Evolutionary conservation across 2,888 invertebrate species (phyloP).

Genomic region (Calameuta filiformis): DNA sequence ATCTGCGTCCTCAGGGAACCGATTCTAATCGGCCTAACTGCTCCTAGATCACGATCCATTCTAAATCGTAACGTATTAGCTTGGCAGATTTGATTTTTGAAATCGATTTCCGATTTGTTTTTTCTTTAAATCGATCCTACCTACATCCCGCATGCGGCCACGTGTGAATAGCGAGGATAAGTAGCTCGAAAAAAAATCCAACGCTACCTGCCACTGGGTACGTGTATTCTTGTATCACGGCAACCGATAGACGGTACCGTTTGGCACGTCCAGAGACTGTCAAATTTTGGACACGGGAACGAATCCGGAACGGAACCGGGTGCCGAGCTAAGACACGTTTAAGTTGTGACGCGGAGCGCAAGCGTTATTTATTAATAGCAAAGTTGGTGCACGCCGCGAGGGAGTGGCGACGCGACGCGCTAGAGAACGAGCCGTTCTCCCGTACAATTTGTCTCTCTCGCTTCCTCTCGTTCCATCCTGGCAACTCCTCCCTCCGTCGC

Average conservation of each 20-base stretch:
- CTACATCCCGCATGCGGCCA: neutral
- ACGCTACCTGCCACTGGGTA: neutral
- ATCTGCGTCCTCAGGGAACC: neutral
- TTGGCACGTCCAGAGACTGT: neutral
- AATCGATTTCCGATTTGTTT: neutral
- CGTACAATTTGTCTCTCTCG: constrained; percentile 11
- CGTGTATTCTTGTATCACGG: neutral
- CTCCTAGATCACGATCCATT: neutral
- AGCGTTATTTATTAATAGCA: constrained; percentile 61
- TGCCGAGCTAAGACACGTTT: constrained; percentile 38
- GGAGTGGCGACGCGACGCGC: constrained; percentile 53
- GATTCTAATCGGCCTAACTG: neutral
- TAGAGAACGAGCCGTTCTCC: constrained; percentile 42
- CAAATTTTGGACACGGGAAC: neutral
- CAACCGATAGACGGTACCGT: neutral
- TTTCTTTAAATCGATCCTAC: neutral
- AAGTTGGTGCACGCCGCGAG: constrained; percentile 46
- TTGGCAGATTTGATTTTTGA: neutral
- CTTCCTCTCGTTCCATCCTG: constrained; percentile 14
- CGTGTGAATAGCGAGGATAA: neutral
- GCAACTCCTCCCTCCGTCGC: constrained; percentile 9
- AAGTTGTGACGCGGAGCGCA: constrained; percentile 46
- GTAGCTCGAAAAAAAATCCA: neutral
- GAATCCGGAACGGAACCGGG: constrained; percentile 27
- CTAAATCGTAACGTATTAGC: neutral